These are phyloP conservation scores for Drosophila monieri DNA, from an alignment of 2,888 invertebrate genomes.

Conservation along the genomic window DNA sequence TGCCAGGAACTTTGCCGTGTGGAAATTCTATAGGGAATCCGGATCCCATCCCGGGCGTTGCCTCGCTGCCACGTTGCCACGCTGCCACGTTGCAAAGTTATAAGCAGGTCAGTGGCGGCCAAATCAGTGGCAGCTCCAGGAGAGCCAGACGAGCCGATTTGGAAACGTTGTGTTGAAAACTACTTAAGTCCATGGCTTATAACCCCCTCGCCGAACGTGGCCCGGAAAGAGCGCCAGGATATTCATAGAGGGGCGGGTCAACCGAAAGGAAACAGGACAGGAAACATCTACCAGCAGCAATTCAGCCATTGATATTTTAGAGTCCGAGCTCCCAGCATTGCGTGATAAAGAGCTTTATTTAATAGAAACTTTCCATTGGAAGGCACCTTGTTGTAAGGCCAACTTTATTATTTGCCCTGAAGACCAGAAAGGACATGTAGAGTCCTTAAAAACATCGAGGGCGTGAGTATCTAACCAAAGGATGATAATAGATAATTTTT, in stretches of 20 bases:
- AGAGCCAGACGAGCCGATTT: constrained; percentile 51
- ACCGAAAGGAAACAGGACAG: constrained; percentile 19
- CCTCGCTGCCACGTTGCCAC: constrained; percentile 34
- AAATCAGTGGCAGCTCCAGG: constrained; percentile 47
- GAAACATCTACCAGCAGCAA: constrained; percentile 30
- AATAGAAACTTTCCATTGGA: constrained; percentile 7
- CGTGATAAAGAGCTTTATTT: constrained; percentile 25
- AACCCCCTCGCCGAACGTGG: constrained; percentile 5
- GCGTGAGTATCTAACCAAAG: no score
- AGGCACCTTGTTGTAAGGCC: not conserved
- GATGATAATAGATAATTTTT: no score
- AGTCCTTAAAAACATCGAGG: no score
- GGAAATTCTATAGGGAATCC: constrained; percentile 55
- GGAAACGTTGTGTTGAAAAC: constrained; percentile 60
- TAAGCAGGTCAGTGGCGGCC: constrained; percentile 66
- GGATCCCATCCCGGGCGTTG: constrained; percentile 17
- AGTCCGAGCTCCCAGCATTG: constrained; percentile 7
- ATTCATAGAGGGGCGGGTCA: constrained; percentile 23
- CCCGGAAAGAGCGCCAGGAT: not conserved
- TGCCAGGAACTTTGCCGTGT: constrained; percentile 56
- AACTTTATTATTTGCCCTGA: constrained; percentile 4
- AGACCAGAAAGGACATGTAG: no score
- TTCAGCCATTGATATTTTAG: constrained; percentile 27
- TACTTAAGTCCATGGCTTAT: constrained; percentile 36
- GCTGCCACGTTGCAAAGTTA: constrained; percentile 56